phyloP scores from a whole-genome alignment of 2,113 vertebrate genomes.

The Benitochromis conjunctus region DNA sequence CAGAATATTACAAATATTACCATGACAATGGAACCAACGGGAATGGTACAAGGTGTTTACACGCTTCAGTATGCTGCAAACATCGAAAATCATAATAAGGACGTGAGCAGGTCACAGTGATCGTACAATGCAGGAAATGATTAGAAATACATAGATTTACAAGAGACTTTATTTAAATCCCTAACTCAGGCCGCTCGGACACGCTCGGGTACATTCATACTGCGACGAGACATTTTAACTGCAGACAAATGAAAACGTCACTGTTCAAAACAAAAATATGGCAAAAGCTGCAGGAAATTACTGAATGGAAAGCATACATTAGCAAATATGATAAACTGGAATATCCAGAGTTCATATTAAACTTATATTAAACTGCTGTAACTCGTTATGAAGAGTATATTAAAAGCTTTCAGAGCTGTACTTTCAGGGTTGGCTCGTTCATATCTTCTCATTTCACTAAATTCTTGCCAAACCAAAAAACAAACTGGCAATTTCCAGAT shows the following conservation, averaged over 20 bases:
- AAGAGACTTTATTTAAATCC: background rate
- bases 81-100: background rate
- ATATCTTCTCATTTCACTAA: background rate
- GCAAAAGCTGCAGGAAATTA: background rate
- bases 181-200: background rate
- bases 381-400: background rate
- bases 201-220: background rate
- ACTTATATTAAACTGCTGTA: background rate
- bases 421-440: background rate
- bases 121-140: background rate
- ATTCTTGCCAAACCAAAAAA: background rate
- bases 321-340: background rate
- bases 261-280: background rate
- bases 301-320: background rate
- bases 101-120: background rate
- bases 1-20: conserved; percentile 3
- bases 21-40: conserved; percentile 3
- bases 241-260: background rate
- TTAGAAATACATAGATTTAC: background rate
- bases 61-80: background rate
- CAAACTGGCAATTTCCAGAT: background rate
- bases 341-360: background rate
- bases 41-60: background rate
- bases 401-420: accelerated
- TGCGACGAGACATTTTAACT: background rate